A percentile compares a stretch with the other conserved stretches of the same genome.
Evolutionary conservation across 1,140 invertebrate genomes (phyloP).

Genomic region (Dufourea novaeangliae): DNA sequence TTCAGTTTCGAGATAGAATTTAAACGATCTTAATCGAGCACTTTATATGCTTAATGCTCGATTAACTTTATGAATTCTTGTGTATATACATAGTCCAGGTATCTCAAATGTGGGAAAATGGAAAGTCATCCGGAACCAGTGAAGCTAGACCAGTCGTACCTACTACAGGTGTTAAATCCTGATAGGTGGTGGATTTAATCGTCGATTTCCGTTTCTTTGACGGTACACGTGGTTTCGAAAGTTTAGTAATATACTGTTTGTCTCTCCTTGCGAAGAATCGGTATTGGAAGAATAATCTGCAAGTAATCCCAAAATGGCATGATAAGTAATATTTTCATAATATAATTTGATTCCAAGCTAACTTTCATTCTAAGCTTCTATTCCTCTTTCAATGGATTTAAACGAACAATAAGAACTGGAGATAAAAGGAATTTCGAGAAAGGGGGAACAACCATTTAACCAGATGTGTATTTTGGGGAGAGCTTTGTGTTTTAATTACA

Average conservation of each 20-base stretch:
- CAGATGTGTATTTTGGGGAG: not conserved
- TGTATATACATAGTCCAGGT: not conserved
- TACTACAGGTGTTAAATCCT: slow-evolving; percentile 16
- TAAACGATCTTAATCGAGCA: not conserved
- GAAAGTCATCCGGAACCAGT: not conserved
- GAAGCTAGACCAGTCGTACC: slow-evolving; percentile 47
- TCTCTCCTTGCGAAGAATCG: not conserved
- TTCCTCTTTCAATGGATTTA: too few relatives aligned
- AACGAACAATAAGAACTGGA: too few relatives aligned
- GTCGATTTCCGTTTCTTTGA: slow-evolving; percentile 18
- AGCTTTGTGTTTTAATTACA: slow-evolving; percentile 1
- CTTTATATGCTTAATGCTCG: not conserved
- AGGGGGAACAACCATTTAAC: not conserved
- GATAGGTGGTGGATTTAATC: slow-evolving; percentile 7
- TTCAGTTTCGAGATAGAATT: not conserved
- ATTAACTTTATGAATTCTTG: not conserved
- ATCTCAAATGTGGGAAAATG: not conserved
- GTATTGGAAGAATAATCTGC: not conserved
- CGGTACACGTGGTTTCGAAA: not conserved
- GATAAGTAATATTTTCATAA: not conserved
- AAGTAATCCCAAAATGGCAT: not conserved
- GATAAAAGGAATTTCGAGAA: not conserved
- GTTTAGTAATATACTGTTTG: not conserved
- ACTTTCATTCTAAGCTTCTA: too few relatives aligned
- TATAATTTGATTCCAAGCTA: too few relatives aligned